Base-by-base conservation (phyloP, 1,140 invertebrate genomes). In the Monomorium pharaonis region DNA sequence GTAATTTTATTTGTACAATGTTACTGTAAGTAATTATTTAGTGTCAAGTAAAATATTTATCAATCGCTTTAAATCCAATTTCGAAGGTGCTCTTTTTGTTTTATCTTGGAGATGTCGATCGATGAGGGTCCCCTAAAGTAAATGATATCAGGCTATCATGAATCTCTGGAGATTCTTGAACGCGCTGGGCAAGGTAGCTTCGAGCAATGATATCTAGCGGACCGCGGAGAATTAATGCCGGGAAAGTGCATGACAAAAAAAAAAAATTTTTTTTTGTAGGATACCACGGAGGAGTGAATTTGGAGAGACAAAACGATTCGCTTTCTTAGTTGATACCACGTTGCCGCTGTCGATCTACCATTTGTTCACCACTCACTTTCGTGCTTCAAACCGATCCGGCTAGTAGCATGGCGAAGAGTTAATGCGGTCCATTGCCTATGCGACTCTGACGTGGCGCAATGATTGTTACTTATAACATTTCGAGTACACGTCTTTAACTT, bases 281-380 rank as follows among this genome's bases (percentile, higher is more conserved):
- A n/a, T 33, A 49, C 60, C 4, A 44, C 1, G 14, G 24, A 84
- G 27, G 44, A 44, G n/a, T 63, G 47, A 85, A 72, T 10, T 69
- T 62, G 33, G 85, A 30, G 27, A 62, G 27, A 24, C 30, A 27
- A 14, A 87, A 62, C 3, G 42, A 89, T 89, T 75, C 60, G 85
- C 47, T 49, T 84, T 85, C 80, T 87, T 85, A 76, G 69, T 87
- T 72, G 76, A 75, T 88, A 88, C 86, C 77, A 87, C 49, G 83
- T 90, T 88, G 88, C 84, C 87, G 84, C 84, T 77, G 86, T 88
- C 78, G 75, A 54, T 89, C 69, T 86, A 85, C 88, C 87, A 91
- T 92, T 92, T 88, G 88, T 93, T 94, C 92, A 91, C 92, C 92
- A 94, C 92, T 94, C 92, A 93, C 92, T 94, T 93, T 93, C 84